These are phyloP conservation scores for Drosophila prosaltans DNA, from an alignment of 1,140 invertebrate genomes.

Conservation along the genomic window DNA sequence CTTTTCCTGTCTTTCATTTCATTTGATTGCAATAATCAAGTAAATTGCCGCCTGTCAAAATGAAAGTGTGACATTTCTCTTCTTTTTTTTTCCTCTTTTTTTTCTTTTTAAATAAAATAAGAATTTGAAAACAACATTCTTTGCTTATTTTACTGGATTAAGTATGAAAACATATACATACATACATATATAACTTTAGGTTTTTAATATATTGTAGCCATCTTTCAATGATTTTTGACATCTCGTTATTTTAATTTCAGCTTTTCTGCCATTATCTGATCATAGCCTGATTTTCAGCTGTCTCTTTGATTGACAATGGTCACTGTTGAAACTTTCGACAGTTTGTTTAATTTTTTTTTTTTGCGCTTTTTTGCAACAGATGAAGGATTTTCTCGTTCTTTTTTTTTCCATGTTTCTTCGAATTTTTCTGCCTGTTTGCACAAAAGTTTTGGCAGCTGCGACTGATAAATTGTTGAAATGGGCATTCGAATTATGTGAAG, in stretches of 20 bases:
- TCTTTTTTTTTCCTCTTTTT: neutral
- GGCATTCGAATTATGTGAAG: conserved; percentile 49
- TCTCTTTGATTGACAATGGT: conserved; percentile 21
- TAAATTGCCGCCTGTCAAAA: conserved; percentile 76
- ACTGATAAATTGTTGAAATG: conserved; percentile 19
- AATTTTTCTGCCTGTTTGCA: conserved; percentile 27
- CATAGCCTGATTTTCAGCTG: conserved; percentile 23
- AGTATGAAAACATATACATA: too few relatives aligned
- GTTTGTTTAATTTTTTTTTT: conserved; percentile 5
- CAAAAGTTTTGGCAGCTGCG: conserved; percentile 39
- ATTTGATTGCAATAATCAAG: conserved; percentile 62
- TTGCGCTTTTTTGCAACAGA: neutral
- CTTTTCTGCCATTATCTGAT: conserved; percentile 6
- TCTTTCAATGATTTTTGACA: conserved; percentile 9
- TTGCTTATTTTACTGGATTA: too few relatives aligned
- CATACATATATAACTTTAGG: too few relatives aligned
- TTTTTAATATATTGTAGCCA: neutral
- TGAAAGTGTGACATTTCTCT: neutral
- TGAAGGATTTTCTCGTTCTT: conserved; percentile 9
- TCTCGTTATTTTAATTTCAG: conserved; percentile 18
- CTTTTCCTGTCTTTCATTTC: conserved; percentile 1
- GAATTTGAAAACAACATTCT: too few relatives aligned
- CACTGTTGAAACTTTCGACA: conserved; percentile 20
- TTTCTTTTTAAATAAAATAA: neutral
- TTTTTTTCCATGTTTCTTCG: neutral